A percentile compares a stretch with the other conserved stretches of the same genome.
These are phyloP conservation scores for Equus przewalskii DNA, from an alignment of 2,113 vertebrate species.

Conservation along the genomic window DNA sequence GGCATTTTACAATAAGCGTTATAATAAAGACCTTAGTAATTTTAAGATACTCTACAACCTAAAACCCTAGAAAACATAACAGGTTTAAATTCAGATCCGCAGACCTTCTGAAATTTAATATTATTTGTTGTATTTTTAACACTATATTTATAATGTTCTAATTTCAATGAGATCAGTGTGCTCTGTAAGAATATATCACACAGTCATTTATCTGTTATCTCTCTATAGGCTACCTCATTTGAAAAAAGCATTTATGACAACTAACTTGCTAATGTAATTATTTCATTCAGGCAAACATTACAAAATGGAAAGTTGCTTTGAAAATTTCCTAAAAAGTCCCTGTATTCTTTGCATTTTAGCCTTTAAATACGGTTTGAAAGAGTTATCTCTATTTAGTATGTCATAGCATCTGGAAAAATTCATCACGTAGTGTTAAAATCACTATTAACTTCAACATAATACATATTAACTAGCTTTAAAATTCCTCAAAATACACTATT, in stretches of 20 bases:
- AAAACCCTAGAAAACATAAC: slow-evolving; percentile 1
- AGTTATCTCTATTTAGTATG: neutral
- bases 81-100: neutral
- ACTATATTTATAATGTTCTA: neutral
- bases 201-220: neutral
- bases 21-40: slow-evolving; percentile 8
- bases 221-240: neutral
- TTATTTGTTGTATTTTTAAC: neutral
- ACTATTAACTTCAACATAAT: slow-evolving; percentile 36
- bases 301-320: neutral
- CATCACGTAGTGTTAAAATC: slow-evolving; percentile 7
- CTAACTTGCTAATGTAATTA: neutral
- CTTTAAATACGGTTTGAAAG: slow-evolving; percentile 11
- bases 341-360: neutral
- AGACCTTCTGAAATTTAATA: slow-evolving; percentile 29
- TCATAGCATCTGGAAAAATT: slow-evolving; percentile 13
- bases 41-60: neutral
- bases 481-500: neutral
- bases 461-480: slow-evolving; percentile 44
- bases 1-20: neutral
- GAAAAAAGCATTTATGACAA: neutral
- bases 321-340: neutral
- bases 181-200: neutral
- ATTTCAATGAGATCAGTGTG: neutral
- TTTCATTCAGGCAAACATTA: neutral